These are phyloP conservation scores for Machimus rusticus DNA, from an alignment of 2,888 invertebrate genomes.

Conservation along the genomic window DNA sequence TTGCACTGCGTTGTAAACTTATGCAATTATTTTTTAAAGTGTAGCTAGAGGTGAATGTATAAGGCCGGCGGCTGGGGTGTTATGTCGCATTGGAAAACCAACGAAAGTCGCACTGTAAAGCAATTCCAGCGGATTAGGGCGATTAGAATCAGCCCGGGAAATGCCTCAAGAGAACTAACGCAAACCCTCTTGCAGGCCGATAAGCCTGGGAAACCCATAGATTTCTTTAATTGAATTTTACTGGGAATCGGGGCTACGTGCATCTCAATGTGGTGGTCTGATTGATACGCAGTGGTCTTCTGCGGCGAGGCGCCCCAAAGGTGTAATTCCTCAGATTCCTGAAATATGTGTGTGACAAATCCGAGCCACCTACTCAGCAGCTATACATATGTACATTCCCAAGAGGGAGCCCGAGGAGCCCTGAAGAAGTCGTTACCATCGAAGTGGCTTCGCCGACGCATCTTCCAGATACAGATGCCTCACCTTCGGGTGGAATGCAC, in stretches of 20 bases:
- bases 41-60: background rate
- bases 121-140: background rate
- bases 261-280: background rate
- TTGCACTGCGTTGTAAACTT: too few species aligned
- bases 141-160: background rate
- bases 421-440: constrained; percentile 9
- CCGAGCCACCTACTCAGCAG: background rate
- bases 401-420: background rate
- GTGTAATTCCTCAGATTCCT: background rate
- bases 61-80: background rate
- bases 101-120: background rate
- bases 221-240: constrained; percentile 46
- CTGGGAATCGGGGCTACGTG: background rate
- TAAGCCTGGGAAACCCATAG: constrained; percentile 40
- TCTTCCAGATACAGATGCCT: background rate
- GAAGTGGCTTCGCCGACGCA: background rate
- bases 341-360: constrained; percentile 24
- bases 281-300: background rate
- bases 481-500: background rate
- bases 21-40: too few species aligned
- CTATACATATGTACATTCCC: background rate
- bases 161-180: background rate
- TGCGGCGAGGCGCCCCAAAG: background rate
- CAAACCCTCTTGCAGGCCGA: constrained; percentile 24
- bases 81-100: background rate